These are phyloP conservation scores for Pteromalus puparum DNA, from an alignment of 1,140 invertebrate species.

Conservation along the genomic window DNA sequence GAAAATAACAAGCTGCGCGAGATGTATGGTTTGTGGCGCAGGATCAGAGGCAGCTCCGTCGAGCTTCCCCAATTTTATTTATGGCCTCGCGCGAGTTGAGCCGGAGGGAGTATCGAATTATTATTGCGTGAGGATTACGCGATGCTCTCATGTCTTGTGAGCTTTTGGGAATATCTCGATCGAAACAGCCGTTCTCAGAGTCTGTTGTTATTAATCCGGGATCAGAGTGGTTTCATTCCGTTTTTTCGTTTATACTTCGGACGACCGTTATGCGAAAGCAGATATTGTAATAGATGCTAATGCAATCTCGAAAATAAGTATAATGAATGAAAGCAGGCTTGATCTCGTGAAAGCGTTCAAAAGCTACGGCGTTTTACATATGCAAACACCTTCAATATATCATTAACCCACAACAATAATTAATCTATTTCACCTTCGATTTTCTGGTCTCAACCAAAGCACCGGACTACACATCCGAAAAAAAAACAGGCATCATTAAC, in stretches of 20 bases:
- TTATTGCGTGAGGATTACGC: conserved; percentile 36
- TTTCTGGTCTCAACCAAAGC: no score
- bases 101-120: conserved; percentile 44
- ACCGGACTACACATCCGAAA: not conserved
- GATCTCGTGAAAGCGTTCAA: not conserved
- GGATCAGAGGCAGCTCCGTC: not conserved
- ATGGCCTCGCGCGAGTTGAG: conserved; percentile 32
- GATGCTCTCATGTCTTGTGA: not conserved
- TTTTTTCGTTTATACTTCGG: not conserved
- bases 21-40: not conserved
- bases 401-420: not conserved
- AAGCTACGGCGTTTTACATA: not conserved
- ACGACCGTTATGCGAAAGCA: not conserved
- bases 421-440: not conserved
- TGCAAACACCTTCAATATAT: not conserved
- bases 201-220: not conserved
- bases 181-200: not conserved
- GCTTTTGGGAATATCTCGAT: not conserved
- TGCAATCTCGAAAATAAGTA: not conserved
- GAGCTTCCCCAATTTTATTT: conserved; percentile 62
- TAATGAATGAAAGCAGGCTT: not conserved
- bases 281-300: not conserved
- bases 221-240: not conserved
- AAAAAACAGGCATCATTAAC: not conserved
- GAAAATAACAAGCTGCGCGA: conserved; percentile 68